Percentiles rank a stretch among this genome's conserved stretches.
Evolutionary conservation across 2,113 vertebrate genomes (phyloP).

Genomic region (Antigone vipio): DNA sequence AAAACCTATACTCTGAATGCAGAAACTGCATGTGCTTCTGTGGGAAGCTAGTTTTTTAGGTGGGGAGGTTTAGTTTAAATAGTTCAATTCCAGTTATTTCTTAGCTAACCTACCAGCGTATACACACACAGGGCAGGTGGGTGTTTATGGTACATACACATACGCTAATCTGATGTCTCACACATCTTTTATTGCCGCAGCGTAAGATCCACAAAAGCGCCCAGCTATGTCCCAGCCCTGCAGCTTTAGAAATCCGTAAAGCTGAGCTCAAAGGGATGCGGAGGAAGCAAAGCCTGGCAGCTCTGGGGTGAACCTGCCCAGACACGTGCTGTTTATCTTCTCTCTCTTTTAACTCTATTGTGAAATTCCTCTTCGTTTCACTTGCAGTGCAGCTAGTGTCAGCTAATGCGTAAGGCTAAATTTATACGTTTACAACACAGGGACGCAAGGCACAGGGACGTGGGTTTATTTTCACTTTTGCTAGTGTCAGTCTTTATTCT

Average conservation of each 20-base stretch:
- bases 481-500: background rate
- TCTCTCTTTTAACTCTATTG: background rate
- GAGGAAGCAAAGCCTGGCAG: background rate
- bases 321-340: background rate
- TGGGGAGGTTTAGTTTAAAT: background rate
- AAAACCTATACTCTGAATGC: background rate
- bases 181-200: background rate
- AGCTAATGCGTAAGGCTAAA: background rate
- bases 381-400: background rate
- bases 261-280: background rate
- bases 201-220: background rate
- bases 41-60: background rate
- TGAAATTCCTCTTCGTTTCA: background rate
- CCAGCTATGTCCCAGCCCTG: background rate
- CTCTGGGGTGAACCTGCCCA: background rate
- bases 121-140: background rate
- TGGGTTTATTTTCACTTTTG: background rate
- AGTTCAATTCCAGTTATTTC: background rate
- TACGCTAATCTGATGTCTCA: background rate
- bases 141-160: background rate
- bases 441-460: background rate
- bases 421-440: rapidly evolving
- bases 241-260: background rate
- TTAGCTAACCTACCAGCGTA: background rate
- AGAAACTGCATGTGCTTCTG: background rate